Evolutionary conservation across 2,888 invertebrate genomes (phyloP), one percentile per base, ranked within the genome.

Genomic region (Pristionchus arcanus): DNA sequence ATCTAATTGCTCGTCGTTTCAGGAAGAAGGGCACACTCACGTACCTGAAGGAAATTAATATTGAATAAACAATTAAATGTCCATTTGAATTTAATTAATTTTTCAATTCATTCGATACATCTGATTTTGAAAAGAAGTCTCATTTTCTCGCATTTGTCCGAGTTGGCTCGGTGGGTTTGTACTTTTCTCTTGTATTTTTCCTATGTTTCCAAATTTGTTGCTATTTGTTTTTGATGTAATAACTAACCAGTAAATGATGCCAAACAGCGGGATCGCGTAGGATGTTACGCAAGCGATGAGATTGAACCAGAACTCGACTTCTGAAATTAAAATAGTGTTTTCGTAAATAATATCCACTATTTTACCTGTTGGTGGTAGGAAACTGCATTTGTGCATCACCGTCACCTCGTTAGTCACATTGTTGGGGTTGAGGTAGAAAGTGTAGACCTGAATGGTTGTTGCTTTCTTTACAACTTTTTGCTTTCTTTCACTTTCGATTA

Each of bases 21-120:
- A 95, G 91, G 91, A 95, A 95, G 90, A 94, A 94, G 42, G 95
- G 95, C 53, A 95, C 95, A 53, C 94, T 94, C 74, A 95, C 92
- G 91, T 95, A 95, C 91, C 92, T 92, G 90, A 66, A 9, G 13
- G 13, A 13, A 9, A 49, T n/a, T n/a, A 49, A 7, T 21, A 42
- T 42, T 81, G 81, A 16, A 25, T 11, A n/a, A 42, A 2, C 9
- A 25, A 34, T 77, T 19, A 16, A 15, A 31, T 0, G 1, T 19
- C 21, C 1, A 16, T 16, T 55, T 21, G 2, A 55, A 55, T 55
- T 55, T 5, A 11, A 21, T 55, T 49, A 3, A 49, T 49, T 42
- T 9, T 42, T 3, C 42, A 5, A 42, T 42, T 5, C 0, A 13
- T 9, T 13, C 42, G 42, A 49, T 49, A 11, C 42, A 13, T 49